Evolutionary conservation across 2,797 vertebrate genomes (phyloP).

Genomic region (Malacoctenus gilli): DNA sequence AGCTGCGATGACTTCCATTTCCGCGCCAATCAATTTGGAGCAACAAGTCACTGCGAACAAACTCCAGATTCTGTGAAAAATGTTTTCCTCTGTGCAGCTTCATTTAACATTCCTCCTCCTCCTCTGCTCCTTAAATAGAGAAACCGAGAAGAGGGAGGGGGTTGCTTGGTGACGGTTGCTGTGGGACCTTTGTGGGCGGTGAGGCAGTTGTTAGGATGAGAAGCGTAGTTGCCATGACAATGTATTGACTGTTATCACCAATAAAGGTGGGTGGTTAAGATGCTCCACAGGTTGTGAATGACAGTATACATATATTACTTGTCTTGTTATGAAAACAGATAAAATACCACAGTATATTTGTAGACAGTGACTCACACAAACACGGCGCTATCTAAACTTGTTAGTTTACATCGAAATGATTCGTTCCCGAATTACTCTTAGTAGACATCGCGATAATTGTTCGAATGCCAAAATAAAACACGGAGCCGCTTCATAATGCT

Average conservation of each 20-base stretch:
- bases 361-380: slow-evolving; percentile 2
- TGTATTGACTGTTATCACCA: slow-evolving; percentile 71
- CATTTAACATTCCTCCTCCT: slow-evolving; percentile 71
- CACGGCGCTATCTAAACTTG: not conserved
- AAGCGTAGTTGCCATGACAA: slow-evolving; percentile 78
- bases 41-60: slow-evolving; percentile 29
- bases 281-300: slow-evolving; percentile 73
- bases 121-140: slow-evolving; percentile 78
- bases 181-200: slow-evolving; percentile 77
- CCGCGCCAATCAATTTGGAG: slow-evolving; percentile 14
- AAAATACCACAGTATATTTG: slow-evolving; percentile 7
- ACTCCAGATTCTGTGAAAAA: slow-evolving; percentile 21
- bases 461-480: slow-evolving; percentile 8
- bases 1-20: slow-evolving; percentile 7
- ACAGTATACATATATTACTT: slow-evolving; percentile 37
- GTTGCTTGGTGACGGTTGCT: slow-evolving; percentile 82
- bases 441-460: slow-evolving; percentile 1
- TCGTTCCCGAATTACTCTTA: not conserved
- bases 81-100: slow-evolving; percentile 39
- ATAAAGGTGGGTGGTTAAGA: slow-evolving; percentile 72
- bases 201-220: slow-evolving; percentile 78
- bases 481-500: slow-evolving; percentile 14
- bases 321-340: slow-evolving; percentile 33
- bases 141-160: slow-evolving; percentile 69
- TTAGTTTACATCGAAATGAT: not conserved